Percentiles rank a stretch among this genome's conserved stretches.
phyloP scores from a whole-genome alignment of 2,888 invertebrate genomes.

The Empis livida region DNA sequence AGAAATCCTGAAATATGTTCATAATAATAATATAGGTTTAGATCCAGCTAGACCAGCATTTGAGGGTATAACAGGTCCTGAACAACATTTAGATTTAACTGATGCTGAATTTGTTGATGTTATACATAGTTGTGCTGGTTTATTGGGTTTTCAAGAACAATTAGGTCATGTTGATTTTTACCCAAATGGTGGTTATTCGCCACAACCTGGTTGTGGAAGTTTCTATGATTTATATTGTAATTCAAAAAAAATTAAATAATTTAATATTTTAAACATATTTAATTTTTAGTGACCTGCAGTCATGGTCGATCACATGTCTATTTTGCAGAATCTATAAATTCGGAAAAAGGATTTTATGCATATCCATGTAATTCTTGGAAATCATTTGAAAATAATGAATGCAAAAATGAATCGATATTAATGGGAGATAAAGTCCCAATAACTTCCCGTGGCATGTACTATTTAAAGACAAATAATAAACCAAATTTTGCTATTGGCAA shows the following conservation, averaged over 20 bases:
- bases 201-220: constrained; percentile 55
- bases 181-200: constrained; percentile 53
- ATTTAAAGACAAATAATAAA: constrained; percentile 43
- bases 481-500: constrained; percentile 41
- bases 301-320: constrained; percentile 50
- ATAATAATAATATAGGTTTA: constrained; percentile 42
- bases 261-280: background rate
- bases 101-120: constrained; percentile 64
- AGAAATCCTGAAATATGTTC: no score
- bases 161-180: constrained; percentile 62
- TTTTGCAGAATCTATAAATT: constrained; percentile 52
- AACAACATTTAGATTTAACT: constrained; percentile 42
- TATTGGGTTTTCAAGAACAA: constrained; percentile 41
- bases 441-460: constrained; percentile 43
- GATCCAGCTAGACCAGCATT: constrained; percentile 49
- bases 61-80: constrained; percentile 31
- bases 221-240: constrained; percentile 12
- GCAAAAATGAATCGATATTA: constrained; percentile 26
- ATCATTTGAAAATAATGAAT: constrained; percentile 23
- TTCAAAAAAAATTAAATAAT: background rate
- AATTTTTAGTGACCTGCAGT: constrained; percentile 47
- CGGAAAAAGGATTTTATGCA: constrained; percentile 40
- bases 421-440: constrained; percentile 44
- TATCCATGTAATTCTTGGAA: constrained; percentile 43
- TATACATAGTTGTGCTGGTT: constrained; percentile 57